These are phyloP conservation scores for Colinus virginianus DNA, from an alignment of 2,113 vertebrate genomes.

Conservation along the genomic window DNA sequence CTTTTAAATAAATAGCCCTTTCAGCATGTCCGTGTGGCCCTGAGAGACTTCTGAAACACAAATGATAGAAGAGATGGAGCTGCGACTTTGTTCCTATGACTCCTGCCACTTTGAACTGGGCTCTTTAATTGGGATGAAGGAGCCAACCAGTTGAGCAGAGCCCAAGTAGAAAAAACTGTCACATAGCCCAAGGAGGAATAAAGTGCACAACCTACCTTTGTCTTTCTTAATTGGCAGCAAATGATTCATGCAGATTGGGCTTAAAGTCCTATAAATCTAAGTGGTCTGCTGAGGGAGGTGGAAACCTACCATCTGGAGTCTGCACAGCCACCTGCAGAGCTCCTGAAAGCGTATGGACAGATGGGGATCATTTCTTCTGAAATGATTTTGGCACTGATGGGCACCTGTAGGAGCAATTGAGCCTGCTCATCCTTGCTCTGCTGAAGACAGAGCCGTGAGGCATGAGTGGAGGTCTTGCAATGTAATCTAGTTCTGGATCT, in stretches of 20 bases:
- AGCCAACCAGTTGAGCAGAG: background rate
- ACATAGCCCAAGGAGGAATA: background rate
- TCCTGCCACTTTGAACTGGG: background rate
- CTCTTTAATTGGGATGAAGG: background rate
- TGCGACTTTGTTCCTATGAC: background rate
- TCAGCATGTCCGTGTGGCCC: background rate
- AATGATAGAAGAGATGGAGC: background rate
- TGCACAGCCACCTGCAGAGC: background rate
- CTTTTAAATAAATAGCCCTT: background rate
- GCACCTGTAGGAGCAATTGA: background rate
- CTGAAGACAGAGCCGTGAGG: background rate
- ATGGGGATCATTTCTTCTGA: background rate
- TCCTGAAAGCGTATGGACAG: background rate
- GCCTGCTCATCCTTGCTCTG: background rate
- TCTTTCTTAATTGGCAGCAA: background rate
- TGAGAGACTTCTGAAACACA: background rate
- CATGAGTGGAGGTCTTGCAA: background rate
- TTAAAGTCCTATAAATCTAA: background rate
- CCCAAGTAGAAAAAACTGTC: background rate
- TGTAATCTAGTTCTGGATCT: too few relatives aligned
- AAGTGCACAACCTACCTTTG: background rate
- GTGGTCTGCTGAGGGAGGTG: background rate
- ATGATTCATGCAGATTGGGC: background rate
- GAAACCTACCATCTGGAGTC: background rate
- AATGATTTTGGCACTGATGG: background rate